Conservation (phyloP, 2,888 invertebrate genomes). For the Abscondita cerata region DNA sequence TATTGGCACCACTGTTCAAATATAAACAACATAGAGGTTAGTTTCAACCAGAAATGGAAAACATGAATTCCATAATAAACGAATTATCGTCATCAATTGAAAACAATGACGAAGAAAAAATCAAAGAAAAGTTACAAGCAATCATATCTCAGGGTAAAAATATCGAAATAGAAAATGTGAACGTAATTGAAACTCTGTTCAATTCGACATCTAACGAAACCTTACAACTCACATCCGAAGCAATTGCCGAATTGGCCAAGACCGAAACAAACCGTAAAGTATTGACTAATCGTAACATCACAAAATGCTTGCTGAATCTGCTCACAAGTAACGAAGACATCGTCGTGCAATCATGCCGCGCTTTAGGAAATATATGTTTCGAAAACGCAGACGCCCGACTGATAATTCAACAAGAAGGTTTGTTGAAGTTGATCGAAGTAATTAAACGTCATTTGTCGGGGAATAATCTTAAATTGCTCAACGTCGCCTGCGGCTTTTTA, state of each 20-base stretch:
- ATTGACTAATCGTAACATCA: slow-evolving; percentile 69
- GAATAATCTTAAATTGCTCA: slow-evolving; percentile 48
- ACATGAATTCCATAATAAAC: slow-evolving; percentile 23
- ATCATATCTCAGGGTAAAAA: slow-evolving; percentile 60
- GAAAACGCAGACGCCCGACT: slow-evolving; percentile 78
- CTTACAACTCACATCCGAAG: slow-evolving; percentile 68
- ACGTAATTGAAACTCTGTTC: slow-evolving; percentile 59
- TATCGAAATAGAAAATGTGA: slow-evolving; percentile 60
- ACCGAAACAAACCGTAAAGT: slow-evolving; percentile 75
- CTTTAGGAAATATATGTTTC: slow-evolving; percentile 88
- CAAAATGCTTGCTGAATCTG: slow-evolving; percentile 65
- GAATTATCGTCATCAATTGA: slow-evolving; percentile 26
- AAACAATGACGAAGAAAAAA: slow-evolving; percentile 58
- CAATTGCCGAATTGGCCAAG: slow-evolving; percentile 84
- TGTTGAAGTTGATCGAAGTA: slow-evolving; percentile 47
- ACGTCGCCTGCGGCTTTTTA: slow-evolving; percentile 76
- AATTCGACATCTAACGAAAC: slow-evolving; percentile 61
- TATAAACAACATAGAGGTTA: too few relatives aligned
- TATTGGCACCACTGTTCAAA: too few relatives aligned
- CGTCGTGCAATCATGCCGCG: slow-evolving; percentile 78
- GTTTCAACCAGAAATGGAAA: not conserved
- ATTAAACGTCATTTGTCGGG: slow-evolving; percentile 43
- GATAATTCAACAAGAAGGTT: slow-evolving; percentile 55
- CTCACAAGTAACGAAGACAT: slow-evolving; percentile 63
- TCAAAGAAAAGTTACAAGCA: slow-evolving; percentile 60